phyloP scores from a whole-genome alignment of 2,888 invertebrate species.

The Phytoseiulus persimilis region DNA sequence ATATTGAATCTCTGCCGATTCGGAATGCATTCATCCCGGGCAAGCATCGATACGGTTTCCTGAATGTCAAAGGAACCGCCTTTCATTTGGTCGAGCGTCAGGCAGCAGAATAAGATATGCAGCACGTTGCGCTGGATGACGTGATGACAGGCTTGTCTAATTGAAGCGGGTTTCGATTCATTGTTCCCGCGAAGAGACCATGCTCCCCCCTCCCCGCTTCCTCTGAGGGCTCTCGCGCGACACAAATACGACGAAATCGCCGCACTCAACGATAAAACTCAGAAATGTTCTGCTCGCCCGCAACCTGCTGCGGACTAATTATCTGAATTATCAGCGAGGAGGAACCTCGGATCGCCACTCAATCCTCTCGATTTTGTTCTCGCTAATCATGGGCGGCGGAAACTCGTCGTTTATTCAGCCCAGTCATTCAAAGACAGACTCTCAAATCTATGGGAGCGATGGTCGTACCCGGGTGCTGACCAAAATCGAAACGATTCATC shows the following conservation, averaged over 20 bases:
- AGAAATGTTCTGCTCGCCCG: background rate
- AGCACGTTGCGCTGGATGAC: background rate
- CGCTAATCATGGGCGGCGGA: no score
- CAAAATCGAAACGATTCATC: no score
- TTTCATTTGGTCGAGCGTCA: background rate
- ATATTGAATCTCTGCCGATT: background rate
- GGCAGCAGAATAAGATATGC: no score
- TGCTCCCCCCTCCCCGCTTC: background rate
- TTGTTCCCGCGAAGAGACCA: background rate
- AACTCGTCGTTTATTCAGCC: no score
- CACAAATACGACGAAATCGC: background rate
- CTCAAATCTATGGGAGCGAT: no score
- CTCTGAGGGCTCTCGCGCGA: background rate
- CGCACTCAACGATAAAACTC: background rate
- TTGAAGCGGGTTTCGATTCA: background rate
- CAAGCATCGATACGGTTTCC: background rate
- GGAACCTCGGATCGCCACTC: no score
- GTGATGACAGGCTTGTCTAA: background rate
- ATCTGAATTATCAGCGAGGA: no score
- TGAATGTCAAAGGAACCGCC: background rate
- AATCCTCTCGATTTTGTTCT: no score
- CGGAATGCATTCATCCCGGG: background rate
- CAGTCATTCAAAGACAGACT: no score
- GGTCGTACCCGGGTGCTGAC: no score
- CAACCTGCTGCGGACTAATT: background rate